Conservation (phyloP, 2,888 invertebrate genomes). For the Blera fallax region DNA sequence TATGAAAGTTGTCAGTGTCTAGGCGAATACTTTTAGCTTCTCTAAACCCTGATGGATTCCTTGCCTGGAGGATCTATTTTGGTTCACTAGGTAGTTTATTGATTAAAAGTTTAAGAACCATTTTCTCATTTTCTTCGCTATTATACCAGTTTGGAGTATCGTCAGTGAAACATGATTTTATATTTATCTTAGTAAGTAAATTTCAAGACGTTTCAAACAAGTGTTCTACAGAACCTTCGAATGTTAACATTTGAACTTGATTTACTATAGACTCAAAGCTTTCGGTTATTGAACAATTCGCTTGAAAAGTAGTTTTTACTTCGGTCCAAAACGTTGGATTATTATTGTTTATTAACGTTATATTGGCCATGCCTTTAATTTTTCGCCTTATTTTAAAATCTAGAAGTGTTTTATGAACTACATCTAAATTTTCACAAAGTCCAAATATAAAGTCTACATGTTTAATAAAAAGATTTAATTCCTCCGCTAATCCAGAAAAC, state of each 20-base stretch:
- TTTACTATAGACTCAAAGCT: background rate
- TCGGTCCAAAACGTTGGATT: background rate
- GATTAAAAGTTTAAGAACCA: background rate
- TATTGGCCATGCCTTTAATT: background rate
- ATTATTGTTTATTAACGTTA: background rate
- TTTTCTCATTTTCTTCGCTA: background rate
- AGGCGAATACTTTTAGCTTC: background rate
- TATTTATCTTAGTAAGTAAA: conserved; percentile 7
- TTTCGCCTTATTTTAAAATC: background rate
- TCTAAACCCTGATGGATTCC: background rate
- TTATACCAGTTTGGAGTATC: background rate
- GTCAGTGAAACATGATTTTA: background rate
- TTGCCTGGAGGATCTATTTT: background rate
- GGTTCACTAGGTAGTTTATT: background rate
- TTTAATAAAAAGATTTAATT: background rate
- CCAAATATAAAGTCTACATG: background rate
- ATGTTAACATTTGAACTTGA: conserved; percentile 8
- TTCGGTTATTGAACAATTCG: background rate
- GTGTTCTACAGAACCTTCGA: background rate
- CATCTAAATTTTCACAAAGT: background rate
- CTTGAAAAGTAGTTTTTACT: background rate
- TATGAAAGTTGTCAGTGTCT: conserved; percentile 15
- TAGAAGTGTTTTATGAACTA: background rate
- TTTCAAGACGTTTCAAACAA: background rate
- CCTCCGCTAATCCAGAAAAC: background rate